Evolutionary conservation across 2,888 invertebrate species (phyloP).

Genomic region (Cecidostiba fungosa): DNA sequence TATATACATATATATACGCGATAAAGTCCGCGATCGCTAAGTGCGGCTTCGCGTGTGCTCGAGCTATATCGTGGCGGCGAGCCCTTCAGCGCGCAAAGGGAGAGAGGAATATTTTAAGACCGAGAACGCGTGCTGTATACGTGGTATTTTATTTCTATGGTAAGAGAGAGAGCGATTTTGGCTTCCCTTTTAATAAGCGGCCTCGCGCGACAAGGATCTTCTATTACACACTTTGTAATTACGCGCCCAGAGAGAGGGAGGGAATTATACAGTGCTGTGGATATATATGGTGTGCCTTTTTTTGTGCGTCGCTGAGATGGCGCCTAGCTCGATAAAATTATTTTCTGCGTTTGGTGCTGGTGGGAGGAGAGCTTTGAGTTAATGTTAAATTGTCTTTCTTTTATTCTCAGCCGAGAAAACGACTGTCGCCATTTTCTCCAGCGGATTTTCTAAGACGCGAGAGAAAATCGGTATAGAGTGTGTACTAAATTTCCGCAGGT

Average conservation of each 20-base stretch:
- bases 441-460: constrained; percentile 61
- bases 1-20: constrained; percentile 69
- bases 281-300: background rate
- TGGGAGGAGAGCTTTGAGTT: background rate
- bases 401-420: background rate
- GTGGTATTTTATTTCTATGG: background rate
- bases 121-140: background rate
- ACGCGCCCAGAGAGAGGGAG: background rate
- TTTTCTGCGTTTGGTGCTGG: background rate
- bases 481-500: constrained; percentile 79
- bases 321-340: background rate
- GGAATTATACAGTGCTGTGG: background rate
- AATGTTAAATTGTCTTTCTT: constrained; percentile 23
- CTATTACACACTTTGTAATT: constrained; percentile 33
- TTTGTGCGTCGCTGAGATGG: background rate
- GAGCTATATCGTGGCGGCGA: constrained; percentile 36
- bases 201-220: constrained; percentile 48
- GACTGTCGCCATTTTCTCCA: constrained; percentile 72
- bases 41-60: constrained; percentile 76
- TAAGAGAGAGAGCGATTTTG: constrained; percentile 23
- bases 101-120: constrained; percentile 50
- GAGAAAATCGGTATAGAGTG: constrained; percentile 66
- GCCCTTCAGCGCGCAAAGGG: background rate
- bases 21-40: constrained; percentile 73
- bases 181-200: constrained; percentile 41